phyloP scores from a whole-genome alignment of 2,113 vertebrate species.

The Microtus ochrogaster region DNA sequence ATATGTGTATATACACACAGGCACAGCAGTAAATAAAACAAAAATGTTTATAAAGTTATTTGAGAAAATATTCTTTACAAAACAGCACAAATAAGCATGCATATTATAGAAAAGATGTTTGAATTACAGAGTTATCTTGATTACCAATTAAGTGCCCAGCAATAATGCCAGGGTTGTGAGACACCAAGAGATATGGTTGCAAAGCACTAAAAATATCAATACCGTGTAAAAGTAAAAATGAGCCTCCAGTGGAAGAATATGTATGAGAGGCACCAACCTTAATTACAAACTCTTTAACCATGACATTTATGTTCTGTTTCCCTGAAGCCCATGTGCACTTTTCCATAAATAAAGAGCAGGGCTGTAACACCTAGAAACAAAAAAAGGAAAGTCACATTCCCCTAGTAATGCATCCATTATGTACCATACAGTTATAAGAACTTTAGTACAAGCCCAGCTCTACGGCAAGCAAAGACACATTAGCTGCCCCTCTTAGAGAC shows the following conservation, averaged over 20 bases:
- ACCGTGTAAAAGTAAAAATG: neutral
- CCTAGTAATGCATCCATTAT: neutral
- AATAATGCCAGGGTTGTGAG: neutral
- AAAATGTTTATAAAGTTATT: neutral
- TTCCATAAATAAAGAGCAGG: slow-evolving; percentile 93
- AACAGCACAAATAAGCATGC: slow-evolving; percentile 39
- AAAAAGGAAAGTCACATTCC: slow-evolving; percentile 52
- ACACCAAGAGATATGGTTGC: neutral
- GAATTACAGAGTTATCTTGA: neutral
- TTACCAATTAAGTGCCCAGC: too few species aligned
- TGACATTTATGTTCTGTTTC: slow-evolving; percentile 88
- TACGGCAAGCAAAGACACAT: neutral
- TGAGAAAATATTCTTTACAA: neutral
- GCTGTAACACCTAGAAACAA: slow-evolving; percentile 90
- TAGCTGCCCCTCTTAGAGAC: neutral
- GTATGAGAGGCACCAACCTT: slow-evolving; percentile 88
- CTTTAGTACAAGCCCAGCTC: neutral
- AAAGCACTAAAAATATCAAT: neutral
- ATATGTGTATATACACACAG: neutral
- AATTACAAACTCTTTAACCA: slow-evolving; percentile 91
- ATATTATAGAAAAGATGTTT: slow-evolving; percentile 38
- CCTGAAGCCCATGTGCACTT: slow-evolving; percentile 86
- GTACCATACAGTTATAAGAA: neutral
- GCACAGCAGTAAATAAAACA: neutral
- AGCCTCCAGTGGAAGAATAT: slow-evolving; percentile 39